Base-by-base conservation (phyloP, 2,113 vertebrate species). In the Pleuronectes platessa region DNA sequence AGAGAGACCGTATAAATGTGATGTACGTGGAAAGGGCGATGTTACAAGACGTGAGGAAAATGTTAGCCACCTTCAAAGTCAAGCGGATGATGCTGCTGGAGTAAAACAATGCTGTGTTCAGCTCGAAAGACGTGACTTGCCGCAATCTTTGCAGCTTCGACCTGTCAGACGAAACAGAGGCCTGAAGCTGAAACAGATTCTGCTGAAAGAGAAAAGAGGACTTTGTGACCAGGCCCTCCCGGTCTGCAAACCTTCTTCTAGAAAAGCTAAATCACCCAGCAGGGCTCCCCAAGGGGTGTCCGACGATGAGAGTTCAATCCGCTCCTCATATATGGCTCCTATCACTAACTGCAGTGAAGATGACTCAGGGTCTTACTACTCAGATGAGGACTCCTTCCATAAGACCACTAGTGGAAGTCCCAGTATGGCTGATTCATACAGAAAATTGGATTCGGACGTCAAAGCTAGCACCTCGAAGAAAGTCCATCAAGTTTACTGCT, bases 301-400 rank as follows among this genome's bases (percentile, higher is more conserved):
- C 15, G 61, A 71, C 20, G 24, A 42, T 2, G 27, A 71, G 15
- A 63, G 56, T 12, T 26, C 68, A 20, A 21, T 17, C 45, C 35
- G 76, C 15, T 40, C 47, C n/a, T 74, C 61, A 0, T 73, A 55
- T 0, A 56, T 60, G 63, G 55, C 84, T 69, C 80, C 84, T 12
- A 1, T 76, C 60, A 54, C 13, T 24, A 14, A 59, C 1, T 73
- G 55, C 68, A 88, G 86, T 18, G 86, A 87, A 9, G 47, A 68
- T 0, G 81, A 80, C 37, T 88, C 90, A 0, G 86, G 84, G 82
- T 92, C 90, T 21, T 81, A 64, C 62, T 86, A 85, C 67, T 89
- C 89, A 0, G 76, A 87, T 40, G 49, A 78, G 7, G 31, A 56
- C 17, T 81, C 79, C 5, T 6, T 3, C 55, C 31, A 10, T 7